Evolutionary conservation across 2,888 invertebrate genomes (phyloP), one percentile per base, ranked within the genome.

Genomic region (Alentia gelatinosa): DNA sequence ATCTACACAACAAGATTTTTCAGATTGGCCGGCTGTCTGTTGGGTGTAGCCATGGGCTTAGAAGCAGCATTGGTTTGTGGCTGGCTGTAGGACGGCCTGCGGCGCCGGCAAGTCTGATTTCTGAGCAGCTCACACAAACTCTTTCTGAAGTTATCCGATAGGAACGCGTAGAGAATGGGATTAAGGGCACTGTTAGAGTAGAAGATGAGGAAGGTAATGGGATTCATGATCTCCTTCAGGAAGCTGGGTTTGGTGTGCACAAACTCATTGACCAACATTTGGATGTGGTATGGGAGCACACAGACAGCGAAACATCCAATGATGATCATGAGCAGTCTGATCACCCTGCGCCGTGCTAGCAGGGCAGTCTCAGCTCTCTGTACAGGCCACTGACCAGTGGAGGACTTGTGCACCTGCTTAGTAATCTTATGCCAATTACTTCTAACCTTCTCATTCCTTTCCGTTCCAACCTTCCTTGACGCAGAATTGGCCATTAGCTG

Each of bases 271-370:
- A 98, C 98, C 97, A 98, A 97, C 26, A 94, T 92, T 30, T 93
- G 92, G 68, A 95, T 98, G 96, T 98, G 98, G 96, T 98, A 98
- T 0, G 98, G 98, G 92, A 98, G 96, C 96, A 98, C 98, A 96
- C 98, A 98, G 56, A 98, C 95, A 26, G 98, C 98, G 96, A 98
- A 98, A 90, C 98, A 98, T 93, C 98, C 97, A 89, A 98, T 98
- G 86, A 98, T 98, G 42, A 98, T 97, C 92, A 98, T 98, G 93
- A 98, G 97, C 97, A 98, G 98, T 92, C 98, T 97, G 93, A 98
- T 98, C 84, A 98, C 98, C 89, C 98, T 98, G 42, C 98, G 97
- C 33, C 98, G 97, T 40, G 98, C 98, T 89, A 97, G 97, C 92
- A 98, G 89, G 39, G 94, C 94, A 35, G 23, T 50, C n/a, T 86